Percentiles rank a stretch among this genome's conserved stretches.
phyloP scores from a whole-genome alignment of 35 echinoderm and acorn worm species.

The Ptychodera flava region DNA sequence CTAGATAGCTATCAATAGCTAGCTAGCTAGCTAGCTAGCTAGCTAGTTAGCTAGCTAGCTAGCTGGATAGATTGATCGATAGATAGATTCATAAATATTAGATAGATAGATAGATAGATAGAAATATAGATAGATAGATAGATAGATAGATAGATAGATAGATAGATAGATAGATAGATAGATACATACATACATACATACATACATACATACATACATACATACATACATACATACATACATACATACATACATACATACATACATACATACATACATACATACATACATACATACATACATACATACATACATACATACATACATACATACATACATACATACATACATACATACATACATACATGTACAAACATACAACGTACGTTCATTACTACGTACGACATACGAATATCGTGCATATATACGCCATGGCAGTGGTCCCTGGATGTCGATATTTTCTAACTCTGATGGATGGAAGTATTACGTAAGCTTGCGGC shows the following conservation, averaged over 20 bases:
- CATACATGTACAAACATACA: neutral
- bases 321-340: conserved; percentile 2
- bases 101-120: neutral
- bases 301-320: neutral
- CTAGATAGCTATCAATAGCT: neutral
- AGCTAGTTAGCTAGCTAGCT: neutral
- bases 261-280: conserved; percentile 2
- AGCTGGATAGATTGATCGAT: neutral
- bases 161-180: neutral
- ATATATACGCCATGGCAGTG: no score
- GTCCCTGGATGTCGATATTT: no score
- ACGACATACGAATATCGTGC: no score
- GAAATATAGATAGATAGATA: neutral
- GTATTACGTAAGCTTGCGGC: no score
- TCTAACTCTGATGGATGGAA: no score
- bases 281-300: neutral
- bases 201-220: neutral
- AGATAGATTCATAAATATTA: neutral
- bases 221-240: neutral
- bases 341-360: conserved; percentile 2
- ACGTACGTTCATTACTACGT: no score
- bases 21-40: neutral
- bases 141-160: neutral
- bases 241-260: neutral
- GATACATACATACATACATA: neutral